Base-by-base conservation (phyloP, 2,113 vertebrate species). In the Heloderma charlesbogerti region DNA sequence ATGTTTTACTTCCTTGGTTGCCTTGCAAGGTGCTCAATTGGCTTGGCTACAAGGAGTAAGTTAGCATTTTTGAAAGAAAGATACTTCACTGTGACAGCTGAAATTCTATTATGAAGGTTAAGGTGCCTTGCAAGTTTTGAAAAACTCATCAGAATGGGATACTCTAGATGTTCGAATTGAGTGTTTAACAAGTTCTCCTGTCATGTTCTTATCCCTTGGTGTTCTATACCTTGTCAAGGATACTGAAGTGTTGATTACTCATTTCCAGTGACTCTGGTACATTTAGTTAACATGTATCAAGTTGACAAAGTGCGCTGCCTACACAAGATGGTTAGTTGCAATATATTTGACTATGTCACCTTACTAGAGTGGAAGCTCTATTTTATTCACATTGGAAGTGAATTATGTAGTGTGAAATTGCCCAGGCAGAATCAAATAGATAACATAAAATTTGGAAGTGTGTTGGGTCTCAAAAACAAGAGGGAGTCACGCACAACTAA, bases 81-180 rank as follows among this genome's bases (percentile, higher is more conserved):
- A 20, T 75, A 22, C 80, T 48, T 6, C 29, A 63, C 8, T 40
- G 20, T 60, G 10, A 37, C 57, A 27, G n/a, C 20, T 83, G 40
- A 13, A 63, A 60, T 63, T 45, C 57, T 15, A 27, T n/a, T 63
- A 71, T 16, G 6, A 12, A 84, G 29, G n/a, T 72, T 25, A 89
- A 83, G 27, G 16, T 31, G 88, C 91, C 75, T 86, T 86, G 84
- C 60, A 77, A 92, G 31, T 88, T 3, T 27, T 80, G 88, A 69
- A 87, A 86, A 83, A 86, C 71, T 89, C 82, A 79, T 57, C 54
- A 20, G 66, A 91, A 66, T n/a, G 45, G 81, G 31, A 74, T 84
- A 84, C 79, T 94, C n/a, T 51, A 87, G 79, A 87, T 40, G 81
- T 82, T 22, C 74, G 71, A 93, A 90, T 3, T 83, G 88, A 80